These are phyloP conservation scores for Microtus montanus DNA, from an alignment of 2,113 vertebrate genomes.

Conservation along the genomic window DNA sequence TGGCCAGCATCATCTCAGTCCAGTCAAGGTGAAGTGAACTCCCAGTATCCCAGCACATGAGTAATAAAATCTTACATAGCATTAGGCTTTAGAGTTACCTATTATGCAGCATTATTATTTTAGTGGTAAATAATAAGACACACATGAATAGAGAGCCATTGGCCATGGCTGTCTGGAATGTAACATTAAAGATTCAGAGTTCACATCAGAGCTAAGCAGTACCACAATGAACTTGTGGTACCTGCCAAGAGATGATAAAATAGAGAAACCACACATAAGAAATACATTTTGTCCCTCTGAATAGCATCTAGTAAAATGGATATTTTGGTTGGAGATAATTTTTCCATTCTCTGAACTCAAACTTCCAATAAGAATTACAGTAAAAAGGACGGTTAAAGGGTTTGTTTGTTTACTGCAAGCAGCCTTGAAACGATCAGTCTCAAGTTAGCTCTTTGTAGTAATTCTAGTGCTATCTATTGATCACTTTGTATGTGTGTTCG, in stretches of 20 bases:
- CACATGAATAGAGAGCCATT: not conserved
- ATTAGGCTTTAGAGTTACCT: conserved; percentile 9
- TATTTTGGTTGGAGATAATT: conserved; percentile 44
- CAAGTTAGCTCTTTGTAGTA: not conserved
- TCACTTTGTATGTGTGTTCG: not conserved
- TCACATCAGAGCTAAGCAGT: not conserved
- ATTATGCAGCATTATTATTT: not conserved
- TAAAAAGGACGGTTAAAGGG: conserved; percentile 43
- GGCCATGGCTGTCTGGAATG: not conserved
- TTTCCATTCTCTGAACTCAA: conserved; percentile 24
- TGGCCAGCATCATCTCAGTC: not conserved
- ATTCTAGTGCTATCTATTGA: not conserved
- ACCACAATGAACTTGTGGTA: not conserved
- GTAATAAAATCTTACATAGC: not conserved
- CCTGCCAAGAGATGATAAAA: not conserved
- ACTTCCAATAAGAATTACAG: conserved; percentile 27
- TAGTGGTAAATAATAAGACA: conserved; percentile 40
- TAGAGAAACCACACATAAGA: not conserved
- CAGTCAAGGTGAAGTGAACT: not conserved
- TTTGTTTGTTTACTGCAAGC: conserved; percentile 46
- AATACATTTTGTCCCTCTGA: conserved; percentile 37
- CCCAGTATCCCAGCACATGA: not conserved
- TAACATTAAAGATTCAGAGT: conserved; percentile 42
- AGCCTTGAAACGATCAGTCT: conserved; percentile 31
- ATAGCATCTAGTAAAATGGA: conserved; percentile 9